These are phyloP conservation scores for Luidia sarsii DNA, from an alignment of 53 echinoderm and acorn worm species.

Conservation along the genomic window DNA sequence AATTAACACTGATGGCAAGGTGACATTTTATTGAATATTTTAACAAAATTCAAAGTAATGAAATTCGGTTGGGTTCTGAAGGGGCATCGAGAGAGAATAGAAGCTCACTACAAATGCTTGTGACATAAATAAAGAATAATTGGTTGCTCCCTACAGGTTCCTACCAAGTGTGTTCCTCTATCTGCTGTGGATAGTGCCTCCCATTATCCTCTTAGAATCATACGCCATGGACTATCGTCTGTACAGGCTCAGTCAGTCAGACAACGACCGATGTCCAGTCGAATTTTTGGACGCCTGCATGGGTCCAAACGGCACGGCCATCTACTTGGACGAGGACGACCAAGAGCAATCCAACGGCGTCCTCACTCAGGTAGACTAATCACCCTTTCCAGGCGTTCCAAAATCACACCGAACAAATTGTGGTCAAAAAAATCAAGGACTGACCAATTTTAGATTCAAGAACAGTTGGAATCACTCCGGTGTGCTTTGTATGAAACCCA, in stretches of 20 bases:
- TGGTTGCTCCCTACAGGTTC: constrained; percentile 56
- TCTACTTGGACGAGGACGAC: background rate
- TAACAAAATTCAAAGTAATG: too few species aligned
- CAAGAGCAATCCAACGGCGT: constrained; percentile 11
- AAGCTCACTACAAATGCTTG: too few species aligned
- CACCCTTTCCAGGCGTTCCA: too few species aligned
- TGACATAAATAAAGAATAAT: too few species aligned
- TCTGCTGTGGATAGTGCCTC: constrained; percentile 71
- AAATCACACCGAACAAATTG: background rate
- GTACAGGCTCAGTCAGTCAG: constrained; percentile 4
- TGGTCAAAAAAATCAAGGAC: background rate
- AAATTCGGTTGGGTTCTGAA: too few species aligned
- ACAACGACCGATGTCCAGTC: constrained; percentile 6
- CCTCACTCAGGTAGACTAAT: constrained; percentile 23
- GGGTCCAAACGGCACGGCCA: constrained; percentile 8
- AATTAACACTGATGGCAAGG: too few species aligned
- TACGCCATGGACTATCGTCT: constrained; percentile 64
- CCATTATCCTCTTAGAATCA: constrained; percentile 59
- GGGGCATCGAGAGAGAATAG: too few species aligned
- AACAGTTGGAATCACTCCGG: too few species aligned
- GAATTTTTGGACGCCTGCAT: constrained; percentile 18
- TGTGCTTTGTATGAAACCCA: too few species aligned
- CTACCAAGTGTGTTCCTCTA: constrained; percentile 86
- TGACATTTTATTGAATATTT: too few species aligned
- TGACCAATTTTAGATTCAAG: too few species aligned